A percentile compares a stretch with the other conserved stretches of the same genome.
These are phyloP conservation scores for Mythimna impura DNA, from an alignment of 2,888 invertebrate genomes.

Conservation along the genomic window DNA sequence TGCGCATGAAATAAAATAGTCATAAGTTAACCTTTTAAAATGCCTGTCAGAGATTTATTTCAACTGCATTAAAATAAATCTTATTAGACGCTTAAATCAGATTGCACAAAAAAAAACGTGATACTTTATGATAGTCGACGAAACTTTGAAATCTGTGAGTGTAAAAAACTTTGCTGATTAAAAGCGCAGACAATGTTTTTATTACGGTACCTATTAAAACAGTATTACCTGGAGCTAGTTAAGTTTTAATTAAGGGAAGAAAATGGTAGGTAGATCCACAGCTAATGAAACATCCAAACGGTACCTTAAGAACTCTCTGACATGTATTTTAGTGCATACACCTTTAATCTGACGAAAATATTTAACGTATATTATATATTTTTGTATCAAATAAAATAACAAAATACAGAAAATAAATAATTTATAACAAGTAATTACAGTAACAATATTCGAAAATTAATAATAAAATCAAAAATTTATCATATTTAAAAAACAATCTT, in stretches of 20 bases:
- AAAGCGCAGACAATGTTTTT: conserved; percentile 26
- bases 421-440: no score
- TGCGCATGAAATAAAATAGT: neutral
- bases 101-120: conserved; percentile 9
- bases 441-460: neutral
- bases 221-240: neutral
- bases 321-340: neutral
- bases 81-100: neutral
- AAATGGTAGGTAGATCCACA: neutral
- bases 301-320: neutral
- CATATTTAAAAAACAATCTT: no score
- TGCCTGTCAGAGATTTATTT: neutral
- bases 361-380: no score
- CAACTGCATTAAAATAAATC: neutral
- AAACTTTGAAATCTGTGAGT: neutral
- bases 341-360: neutral
- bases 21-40: neutral
- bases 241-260: conserved; percentile 28
- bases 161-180: conserved; percentile 32
- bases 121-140: neutral
- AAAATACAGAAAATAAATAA: no score
- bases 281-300: neutral
- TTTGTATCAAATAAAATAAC: no score
- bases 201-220: conserved; percentile 5
- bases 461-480: neutral